Evolutionary conservation across 2,888 invertebrate species (phyloP), one percentile per base, ranked within the genome.

Genomic region (Oligia fasciuncula): DNA sequence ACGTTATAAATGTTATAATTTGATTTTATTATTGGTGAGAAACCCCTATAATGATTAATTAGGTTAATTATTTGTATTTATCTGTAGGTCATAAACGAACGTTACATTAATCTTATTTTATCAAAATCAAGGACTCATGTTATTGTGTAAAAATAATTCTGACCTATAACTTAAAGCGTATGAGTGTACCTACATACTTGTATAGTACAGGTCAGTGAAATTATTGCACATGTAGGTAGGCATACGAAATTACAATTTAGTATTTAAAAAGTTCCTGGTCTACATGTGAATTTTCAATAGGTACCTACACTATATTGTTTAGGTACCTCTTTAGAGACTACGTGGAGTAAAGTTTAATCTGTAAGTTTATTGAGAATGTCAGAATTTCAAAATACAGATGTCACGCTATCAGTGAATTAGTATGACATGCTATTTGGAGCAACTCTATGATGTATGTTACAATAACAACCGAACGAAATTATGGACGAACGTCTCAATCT

Each of bases 81-180:
- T 82, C 67, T 67, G 49, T 70, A 67, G 85, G 86, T 85, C 83
- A 85, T 13, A 74, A 70, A 40, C 84, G 57, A 73, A 70, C 46
- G 67, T 5, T 35, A 67, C 77, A 85, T 75, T 69, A 70, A 72
- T 84, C n/a, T 77, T 76, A 49, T 63, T 75, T 73, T 70, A 82
- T 84, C 82, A 73, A 73, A 77, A 73, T 72, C 82, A 85, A 81
- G 85, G 82, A 68, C 49, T 67, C 8, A 1, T 29, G 2, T 0
- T 40, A 43, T 8, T 14, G n/a, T 5, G 4, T 69, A 29, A 29
- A 29, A 29, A 29, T 29, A 29, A 29, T 29, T 29, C 29, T 29
- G 29, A 29, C 29, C 29, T 29, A 29, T 29, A 29, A 29, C 29
- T 29, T 29, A 29, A 29, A 29, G 29, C 29, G 29, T 29, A 29